Conservation (phyloP, 1,140 invertebrate species). For the Eubasilissa regina region DNA sequence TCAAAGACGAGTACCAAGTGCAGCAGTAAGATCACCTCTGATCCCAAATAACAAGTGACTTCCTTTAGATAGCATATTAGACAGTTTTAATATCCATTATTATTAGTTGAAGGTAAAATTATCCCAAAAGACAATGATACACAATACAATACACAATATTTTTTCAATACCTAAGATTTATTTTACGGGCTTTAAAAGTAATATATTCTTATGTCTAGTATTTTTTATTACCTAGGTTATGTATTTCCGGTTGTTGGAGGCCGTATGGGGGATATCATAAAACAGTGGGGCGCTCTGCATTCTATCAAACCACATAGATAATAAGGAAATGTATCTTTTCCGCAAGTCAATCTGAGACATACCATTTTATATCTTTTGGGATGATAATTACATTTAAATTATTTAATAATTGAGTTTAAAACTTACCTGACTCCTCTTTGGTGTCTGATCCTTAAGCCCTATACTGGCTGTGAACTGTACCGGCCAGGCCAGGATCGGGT, state of each 20-base stretch:
- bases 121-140: too few relatives aligned
- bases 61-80: too few relatives aligned
- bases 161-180: too few relatives aligned
- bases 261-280: background rate
- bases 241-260: too few relatives aligned
- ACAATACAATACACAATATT: too few relatives aligned
- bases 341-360: background rate
- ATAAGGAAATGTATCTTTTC: slow-evolving; percentile 16
- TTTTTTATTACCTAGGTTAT: too few relatives aligned
- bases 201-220: too few relatives aligned
- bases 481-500: slow-evolving; percentile 80
- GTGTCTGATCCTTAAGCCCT: slow-evolving; percentile 76
- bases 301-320: slow-evolving; percentile 10
- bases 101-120: too few relatives aligned
- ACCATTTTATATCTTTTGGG: background rate
- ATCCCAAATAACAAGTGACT: background rate
- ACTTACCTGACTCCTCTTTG: slow-evolving; percentile 60
- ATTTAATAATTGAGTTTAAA: background rate
- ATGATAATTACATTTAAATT: too few relatives aligned
- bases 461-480: slow-evolving; percentile 77
- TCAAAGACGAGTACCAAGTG: too few relatives aligned
- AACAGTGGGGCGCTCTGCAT: background rate
- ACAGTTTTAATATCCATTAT: background rate
- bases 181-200: too few relatives aligned
- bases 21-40: background rate